Evolutionary conservation across 2,113 vertebrate genomes (phyloP), one percentile per base, ranked within the genome.

Genomic region (Peromyscus polionotus): DNA sequence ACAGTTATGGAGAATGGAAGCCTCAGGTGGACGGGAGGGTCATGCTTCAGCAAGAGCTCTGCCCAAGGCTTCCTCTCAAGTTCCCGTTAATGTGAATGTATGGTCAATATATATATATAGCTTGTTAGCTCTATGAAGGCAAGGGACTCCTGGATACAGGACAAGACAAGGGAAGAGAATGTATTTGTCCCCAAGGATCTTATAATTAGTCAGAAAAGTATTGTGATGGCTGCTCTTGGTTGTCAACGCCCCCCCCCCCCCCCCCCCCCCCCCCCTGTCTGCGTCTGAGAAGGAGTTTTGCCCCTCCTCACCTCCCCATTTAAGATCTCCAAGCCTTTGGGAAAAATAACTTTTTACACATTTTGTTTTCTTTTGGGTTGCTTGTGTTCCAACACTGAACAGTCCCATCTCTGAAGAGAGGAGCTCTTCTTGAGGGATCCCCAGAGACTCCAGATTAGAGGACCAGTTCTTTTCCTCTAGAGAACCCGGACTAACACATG

Each of bases 151-250:
- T 48, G 19, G 28, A 31, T 45, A 16, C 68, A 57, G 33, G 24
- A 90, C 39, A 61, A 90, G 68, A 26, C 20, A 61, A 72, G 39
- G 51, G 63, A 61, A 87, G 76, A 36, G 19, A 72, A 57, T 65
- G 80, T 61, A 88, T 96, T 97, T 96, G 83, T 42, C 31, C 26
- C 61, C 12, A 89, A 42, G 28, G 79, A 95, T 83, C 31, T 68
- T 86, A 51, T 90, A 95, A 77, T 94, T 92, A 93, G 31, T 88
- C 87, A 42, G 65, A 94, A 75, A 93, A n/a, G 33, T 81, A 57
- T 57, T 57, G 19, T n/a, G 79, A 81, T 81, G 19, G 8, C 19
- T 81, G 19, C n/a, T 81, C 51, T 59, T 81, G 36, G 33, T 81
- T 59, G 79, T n/a, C 54, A 81, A 2, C 39, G 39, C 39, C 39